Evolutionary conservation across 2,113 vertebrate genomes (phyloP).

Genomic region (human (Homo sapiens)): GRCh38 chr18:80157501-80158000

Average conservation of each 20-base stretch:
- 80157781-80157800: not conserved
- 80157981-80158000: not conserved
- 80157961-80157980: not conserved
- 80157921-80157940: constrained; percentile 80
- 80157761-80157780: constrained; percentile 16
- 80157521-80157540: constrained; percentile 33
- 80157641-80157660: not conserved
- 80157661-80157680: not conserved
- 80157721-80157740: not conserved
- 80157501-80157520: constrained; percentile 18
- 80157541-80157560: constrained; percentile 34
- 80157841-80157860: constrained; percentile 45
- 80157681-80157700: not conserved
- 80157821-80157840: constrained; percentile 43
- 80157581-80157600: constrained; percentile 32
- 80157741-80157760: not conserved
- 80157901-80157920: constrained; percentile 45
- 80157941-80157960: constrained; percentile 44
- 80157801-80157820: constrained; percentile 73
- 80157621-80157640: not conserved
- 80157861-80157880: not conserved
- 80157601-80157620: not conserved
- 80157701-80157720: not conserved
- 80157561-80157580: not conserved
- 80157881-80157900: not conserved